Evolutionary conservation across 2,113 vertebrate genomes (phyloP).

Genomic region (Meleagris gallopavo): DNA sequence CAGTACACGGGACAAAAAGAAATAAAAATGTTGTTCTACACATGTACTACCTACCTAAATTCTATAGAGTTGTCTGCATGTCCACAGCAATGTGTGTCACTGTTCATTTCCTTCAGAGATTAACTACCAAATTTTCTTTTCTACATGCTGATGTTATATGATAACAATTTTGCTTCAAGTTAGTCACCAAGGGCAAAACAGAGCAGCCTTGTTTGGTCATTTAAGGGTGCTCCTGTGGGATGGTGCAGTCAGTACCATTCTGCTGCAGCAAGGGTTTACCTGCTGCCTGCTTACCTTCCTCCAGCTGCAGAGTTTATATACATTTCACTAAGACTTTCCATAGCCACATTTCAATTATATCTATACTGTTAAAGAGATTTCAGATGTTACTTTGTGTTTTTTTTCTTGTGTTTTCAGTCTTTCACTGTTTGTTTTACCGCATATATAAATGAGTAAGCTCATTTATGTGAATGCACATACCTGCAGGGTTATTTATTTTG

Average conservation of each 20-base stretch:
- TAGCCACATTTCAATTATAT: not conserved
- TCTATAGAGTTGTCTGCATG: not conserved
- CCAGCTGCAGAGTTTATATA: not conserved
- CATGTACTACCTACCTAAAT: not conserved
- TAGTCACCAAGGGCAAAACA: not conserved
- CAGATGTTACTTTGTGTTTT: not conserved
- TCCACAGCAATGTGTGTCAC: accelerated
- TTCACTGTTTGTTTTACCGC: not conserved
- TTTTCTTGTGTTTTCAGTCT: not conserved
- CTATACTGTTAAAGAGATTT: not conserved
- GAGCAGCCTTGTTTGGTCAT: not conserved
- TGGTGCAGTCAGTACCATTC: not conserved
- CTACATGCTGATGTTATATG: not conserved
- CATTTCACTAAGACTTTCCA: not conserved
- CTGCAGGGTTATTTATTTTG: not conserved
- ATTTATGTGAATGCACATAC: accelerated
- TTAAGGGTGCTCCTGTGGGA: not conserved
- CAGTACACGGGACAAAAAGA: not conserved
- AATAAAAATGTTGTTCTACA: not conserved
- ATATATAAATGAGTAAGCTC: not conserved
- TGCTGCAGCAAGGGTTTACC: not conserved
- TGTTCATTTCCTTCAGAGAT: not conserved
- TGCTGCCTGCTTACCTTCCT: not conserved
- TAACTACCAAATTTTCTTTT: not conserved
- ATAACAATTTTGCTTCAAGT: not conserved